Conservation (phyloP, 2,797 vertebrate species). For the Scolopax bukidnonensis region DNA sequence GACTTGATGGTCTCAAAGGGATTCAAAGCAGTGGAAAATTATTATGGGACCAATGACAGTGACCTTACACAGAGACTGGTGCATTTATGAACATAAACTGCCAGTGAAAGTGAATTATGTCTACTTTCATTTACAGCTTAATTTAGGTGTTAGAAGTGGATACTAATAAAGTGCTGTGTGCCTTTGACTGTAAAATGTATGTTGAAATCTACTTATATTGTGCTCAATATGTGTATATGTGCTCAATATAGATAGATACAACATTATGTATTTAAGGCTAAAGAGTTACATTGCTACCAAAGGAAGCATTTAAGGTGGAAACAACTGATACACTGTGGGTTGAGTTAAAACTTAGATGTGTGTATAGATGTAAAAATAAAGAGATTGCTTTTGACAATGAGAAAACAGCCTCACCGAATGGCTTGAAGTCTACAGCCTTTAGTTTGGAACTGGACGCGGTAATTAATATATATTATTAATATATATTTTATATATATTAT, state of each 20-base stretch:
- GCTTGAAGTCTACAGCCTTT: not conserved
- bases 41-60: not conserved
- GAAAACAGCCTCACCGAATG: not conserved
- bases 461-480: too few species aligned
- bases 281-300: not conserved
- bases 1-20: not conserved
- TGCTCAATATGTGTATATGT: not conserved
- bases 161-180: not conserved
- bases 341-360: not conserved
- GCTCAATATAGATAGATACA: not conserved
- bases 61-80: not conserved
- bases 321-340: not conserved
- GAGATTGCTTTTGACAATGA: not conserved
- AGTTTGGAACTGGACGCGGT: not conserved
- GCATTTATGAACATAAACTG: not conserved
- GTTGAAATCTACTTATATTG: not conserved
- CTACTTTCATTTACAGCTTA: not conserved
- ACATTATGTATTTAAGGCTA: not conserved
- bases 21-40: not conserved
- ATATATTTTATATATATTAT: too few species aligned
- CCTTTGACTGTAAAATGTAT: not conserved
- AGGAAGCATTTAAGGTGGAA: not conserved
- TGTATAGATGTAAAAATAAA: not conserved
- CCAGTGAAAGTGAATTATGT: not conserved
- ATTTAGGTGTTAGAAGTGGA: not conserved